Percentiles rank a stretch among this genome's conserved stretches.
phyloP scores from a whole-genome alignment of 1,140 invertebrate species.

The Akabosia matsudoensis region DNA sequence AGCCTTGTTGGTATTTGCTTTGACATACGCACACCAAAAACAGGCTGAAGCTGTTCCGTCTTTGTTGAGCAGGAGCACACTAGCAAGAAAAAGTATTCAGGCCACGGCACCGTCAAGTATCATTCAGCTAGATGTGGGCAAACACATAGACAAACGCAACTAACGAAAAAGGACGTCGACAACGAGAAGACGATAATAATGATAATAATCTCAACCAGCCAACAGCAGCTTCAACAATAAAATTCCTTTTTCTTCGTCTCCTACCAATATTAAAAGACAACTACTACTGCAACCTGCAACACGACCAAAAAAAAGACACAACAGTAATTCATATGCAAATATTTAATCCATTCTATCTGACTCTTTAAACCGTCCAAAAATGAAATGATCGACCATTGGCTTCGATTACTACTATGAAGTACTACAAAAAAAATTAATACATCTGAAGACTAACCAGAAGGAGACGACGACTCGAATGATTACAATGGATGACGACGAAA shows the following conservation, averaged over 20 bases:
- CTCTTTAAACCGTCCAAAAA: not conserved
- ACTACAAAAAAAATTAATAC: too few species aligned
- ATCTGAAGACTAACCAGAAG: not conserved
- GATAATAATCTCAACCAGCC: not conserved
- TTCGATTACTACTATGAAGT: slow-evolving; percentile 12
- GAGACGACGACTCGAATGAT: not conserved
- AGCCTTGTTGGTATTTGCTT: not conserved
- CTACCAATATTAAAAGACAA: not conserved
- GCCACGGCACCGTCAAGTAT: not conserved
- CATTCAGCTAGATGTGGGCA: not conserved
- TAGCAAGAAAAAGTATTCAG: not conserved
- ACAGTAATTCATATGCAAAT: slow-evolving; percentile 20
- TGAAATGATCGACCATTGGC: slow-evolving; percentile 8
- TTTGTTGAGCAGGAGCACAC: not conserved
- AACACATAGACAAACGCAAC: not conserved
- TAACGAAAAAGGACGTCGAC: not conserved
- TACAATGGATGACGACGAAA: not conserved
- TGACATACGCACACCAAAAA: too few species aligned
- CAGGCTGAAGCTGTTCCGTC: not conserved
- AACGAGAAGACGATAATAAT: not conserved
- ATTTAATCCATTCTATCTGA: not conserved
- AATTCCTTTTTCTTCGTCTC: not conserved
- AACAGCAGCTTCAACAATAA: not conserved
- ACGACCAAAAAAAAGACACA: not conserved
- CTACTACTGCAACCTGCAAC: not conserved